Evolutionary conservation across 2,888 invertebrate species (phyloP).

Genomic region (Piscicola geometra): DNA sequence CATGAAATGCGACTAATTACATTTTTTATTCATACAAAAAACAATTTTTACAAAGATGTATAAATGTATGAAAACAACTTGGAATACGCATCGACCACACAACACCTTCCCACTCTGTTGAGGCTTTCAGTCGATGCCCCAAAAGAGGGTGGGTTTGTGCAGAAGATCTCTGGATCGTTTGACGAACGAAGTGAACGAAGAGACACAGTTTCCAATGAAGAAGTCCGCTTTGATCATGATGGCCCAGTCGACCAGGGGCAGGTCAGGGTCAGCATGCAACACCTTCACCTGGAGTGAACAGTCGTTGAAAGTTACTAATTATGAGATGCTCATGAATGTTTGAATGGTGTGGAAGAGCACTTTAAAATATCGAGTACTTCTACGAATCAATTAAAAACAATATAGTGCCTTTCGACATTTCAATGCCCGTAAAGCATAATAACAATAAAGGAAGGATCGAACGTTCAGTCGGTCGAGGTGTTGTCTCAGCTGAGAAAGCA

Average conservation of each 20-base stretch:
- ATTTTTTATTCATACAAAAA: no score
- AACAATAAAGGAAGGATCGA: background rate
- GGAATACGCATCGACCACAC: no score
- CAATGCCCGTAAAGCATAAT: background rate
- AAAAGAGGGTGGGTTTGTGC: constrained; percentile 48
- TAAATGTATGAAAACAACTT: no score
- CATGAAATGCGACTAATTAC: no score
- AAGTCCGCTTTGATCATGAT: constrained; percentile 50
- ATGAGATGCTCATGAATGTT: no score
- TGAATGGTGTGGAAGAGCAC: no score
- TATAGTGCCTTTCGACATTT: background rate
- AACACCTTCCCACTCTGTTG: no score
- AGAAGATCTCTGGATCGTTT: constrained; percentile 47
- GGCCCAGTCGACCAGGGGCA: constrained; percentile 53
- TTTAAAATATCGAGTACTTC: no score
- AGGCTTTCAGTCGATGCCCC: constrained; percentile 44
- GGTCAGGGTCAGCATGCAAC: constrained; percentile 51
- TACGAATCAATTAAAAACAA: no score
- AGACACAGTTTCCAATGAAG: constrained; percentile 55
- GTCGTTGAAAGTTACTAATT: no score
- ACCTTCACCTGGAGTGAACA: constrained; percentile 50
- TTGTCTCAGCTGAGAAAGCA: constrained; percentile 47
- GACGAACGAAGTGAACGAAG: constrained; percentile 54
- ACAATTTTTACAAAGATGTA: no score
- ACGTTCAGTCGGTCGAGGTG: constrained; percentile 44